Evolutionary conservation across 2,888 invertebrate genomes (phyloP).

Genomic region (Melieria crassipennis): DNA sequence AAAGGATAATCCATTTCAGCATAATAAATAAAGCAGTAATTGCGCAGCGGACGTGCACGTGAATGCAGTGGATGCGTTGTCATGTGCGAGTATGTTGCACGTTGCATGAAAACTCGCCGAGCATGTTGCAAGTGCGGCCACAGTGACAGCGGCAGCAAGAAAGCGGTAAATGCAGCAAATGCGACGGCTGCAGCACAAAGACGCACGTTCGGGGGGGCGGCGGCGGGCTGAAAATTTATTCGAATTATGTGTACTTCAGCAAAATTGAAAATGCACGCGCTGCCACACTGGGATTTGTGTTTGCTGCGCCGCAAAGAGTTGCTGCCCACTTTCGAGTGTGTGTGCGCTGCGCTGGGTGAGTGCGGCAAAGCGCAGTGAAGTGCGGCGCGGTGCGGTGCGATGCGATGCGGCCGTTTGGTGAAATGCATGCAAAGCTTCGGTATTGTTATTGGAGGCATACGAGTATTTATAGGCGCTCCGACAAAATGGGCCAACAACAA

Average conservation of each 20-base stretch:
- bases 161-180: too few relatives aligned
- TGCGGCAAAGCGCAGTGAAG: too few relatives aligned
- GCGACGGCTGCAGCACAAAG: too few relatives aligned
- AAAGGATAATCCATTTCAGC: slow-evolving; percentile 60
- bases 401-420: neutral
- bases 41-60: too few relatives aligned
- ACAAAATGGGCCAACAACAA: neutral
- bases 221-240: slow-evolving; percentile 15
- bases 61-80: too few relatives aligned
- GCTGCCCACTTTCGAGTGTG: neutral
- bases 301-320: neutral
- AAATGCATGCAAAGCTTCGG: slow-evolving; percentile 2
- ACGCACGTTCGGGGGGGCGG: too few relatives aligned
- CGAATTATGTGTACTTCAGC: slow-evolving; percentile 26
- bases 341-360: too few relatives aligned
- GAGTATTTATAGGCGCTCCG: neutral
- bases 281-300: neutral
- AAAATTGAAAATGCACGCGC: slow-evolving; percentile 26
- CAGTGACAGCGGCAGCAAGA: too few relatives aligned
- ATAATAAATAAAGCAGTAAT: slow-evolving; percentile 50
- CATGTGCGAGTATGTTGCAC: too few relatives aligned
- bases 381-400: too few relatives aligned
- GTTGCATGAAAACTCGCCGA: too few relatives aligned
- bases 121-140: too few relatives aligned
- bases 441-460: neutral